Conservation (phyloP, 1,140 invertebrate genomes). For the Pantala flavescens region DNA sequence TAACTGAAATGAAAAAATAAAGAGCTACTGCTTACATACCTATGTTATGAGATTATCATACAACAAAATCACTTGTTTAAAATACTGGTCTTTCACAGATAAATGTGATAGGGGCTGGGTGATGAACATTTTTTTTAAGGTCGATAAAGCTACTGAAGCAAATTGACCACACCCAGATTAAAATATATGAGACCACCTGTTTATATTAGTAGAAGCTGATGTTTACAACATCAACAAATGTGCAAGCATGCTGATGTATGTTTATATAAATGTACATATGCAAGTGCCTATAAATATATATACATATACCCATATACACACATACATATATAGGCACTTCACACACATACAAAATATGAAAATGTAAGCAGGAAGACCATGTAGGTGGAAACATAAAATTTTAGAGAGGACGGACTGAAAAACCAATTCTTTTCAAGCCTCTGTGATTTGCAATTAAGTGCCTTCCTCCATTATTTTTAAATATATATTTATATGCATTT, state of each 20-base stretch:
- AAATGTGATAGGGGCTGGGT: not conserved
- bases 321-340: no score
- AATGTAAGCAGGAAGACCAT: not conserved
- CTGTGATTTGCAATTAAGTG: not conserved
- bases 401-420: not conserved
- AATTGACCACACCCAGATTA: not conserved
- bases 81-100: not conserved
- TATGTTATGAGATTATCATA: conserved; percentile 1
- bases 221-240: not conserved
- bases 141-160: not conserved
- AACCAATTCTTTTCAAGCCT: not conserved
- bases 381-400: not conserved
- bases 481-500: conserved; percentile 1
- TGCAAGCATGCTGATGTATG: not conserved
- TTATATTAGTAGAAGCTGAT: conserved; percentile 1
- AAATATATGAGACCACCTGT: not conserved
- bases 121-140: not conserved
- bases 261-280: not conserved
- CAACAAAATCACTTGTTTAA: not conserved
- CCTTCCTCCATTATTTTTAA: conserved; percentile 3
- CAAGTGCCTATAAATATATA: no score
- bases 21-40: not conserved
- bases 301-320: no score
- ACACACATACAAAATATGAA: not conserved
- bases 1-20: not conserved